These are phyloP conservation scores for Argyresthia goedartella DNA, from an alignment of 2,888 invertebrate species.

Conservation along the genomic window DNA sequence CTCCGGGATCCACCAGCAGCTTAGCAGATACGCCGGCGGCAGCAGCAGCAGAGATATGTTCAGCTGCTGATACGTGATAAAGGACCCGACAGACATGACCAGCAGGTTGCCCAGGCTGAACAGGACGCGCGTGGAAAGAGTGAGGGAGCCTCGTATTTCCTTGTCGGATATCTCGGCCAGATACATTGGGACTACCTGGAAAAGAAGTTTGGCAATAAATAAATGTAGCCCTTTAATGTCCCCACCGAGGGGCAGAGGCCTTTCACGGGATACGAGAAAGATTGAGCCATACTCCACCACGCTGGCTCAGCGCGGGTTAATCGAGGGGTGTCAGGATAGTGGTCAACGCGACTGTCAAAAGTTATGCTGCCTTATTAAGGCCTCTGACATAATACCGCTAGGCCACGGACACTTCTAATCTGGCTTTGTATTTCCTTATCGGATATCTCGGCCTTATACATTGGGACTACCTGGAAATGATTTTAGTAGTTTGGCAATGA, in stretches of 20 bases:
- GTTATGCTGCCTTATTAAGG: too few species aligned
- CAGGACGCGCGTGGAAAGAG: conserved; percentile 34
- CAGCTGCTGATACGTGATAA: conserved; percentile 37
- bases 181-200: conserved; percentile 49
- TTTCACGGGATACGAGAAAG: too few species aligned
- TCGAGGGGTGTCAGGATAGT: too few species aligned
- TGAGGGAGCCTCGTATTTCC: conserved; percentile 44
- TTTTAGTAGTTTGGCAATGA: not conserved
- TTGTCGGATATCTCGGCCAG: conserved; percentile 55
- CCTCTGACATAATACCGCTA: too few species aligned
- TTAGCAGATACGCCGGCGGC: conserved; percentile 51
- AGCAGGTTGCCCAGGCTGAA: conserved; percentile 46
- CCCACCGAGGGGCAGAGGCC: not conserved
- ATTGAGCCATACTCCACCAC: too few species aligned
- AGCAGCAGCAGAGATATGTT: conserved; percentile 50
- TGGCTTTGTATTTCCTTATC: conserved; percentile 54
- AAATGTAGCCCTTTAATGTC: not conserved
- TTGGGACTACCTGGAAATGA: conserved; percentile 38
- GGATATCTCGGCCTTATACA: conserved; percentile 53
- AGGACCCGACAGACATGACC: conserved; percentile 44
- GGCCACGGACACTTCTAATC: too few species aligned
- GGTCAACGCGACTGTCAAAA: too few species aligned
- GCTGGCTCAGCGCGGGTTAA: too few species aligned
- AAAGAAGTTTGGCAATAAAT: conserved; percentile 8
- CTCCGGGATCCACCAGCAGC: conserved; percentile 70